Evolutionary conservation across 2,888 invertebrate species (phyloP).

Genomic region (Heliconius ismenius): DNA sequence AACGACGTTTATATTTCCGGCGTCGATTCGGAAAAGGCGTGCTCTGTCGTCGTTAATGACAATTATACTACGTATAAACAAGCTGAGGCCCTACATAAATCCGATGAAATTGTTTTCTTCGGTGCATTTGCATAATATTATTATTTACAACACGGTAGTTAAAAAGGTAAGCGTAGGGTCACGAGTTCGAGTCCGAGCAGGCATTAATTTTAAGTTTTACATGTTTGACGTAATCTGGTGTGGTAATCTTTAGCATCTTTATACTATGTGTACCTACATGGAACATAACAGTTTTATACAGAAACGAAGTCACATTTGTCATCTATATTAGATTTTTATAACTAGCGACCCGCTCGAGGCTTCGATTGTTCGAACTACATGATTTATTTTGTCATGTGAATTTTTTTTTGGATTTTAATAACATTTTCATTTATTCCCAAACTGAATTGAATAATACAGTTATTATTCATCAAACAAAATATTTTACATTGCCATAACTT

Average conservation of each 20-base stretch:
- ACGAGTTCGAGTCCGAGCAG: slow-evolving; percentile 15
- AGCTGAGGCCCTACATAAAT: slow-evolving; percentile 42
- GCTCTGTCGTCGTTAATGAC: slow-evolving; percentile 42
- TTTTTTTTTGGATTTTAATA: too few species aligned
- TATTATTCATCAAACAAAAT: too few species aligned
- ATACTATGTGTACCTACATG: neutral
- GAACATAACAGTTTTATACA: neutral
- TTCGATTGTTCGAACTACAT: too few species aligned
- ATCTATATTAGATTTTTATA: neutral
- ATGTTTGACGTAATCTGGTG: slow-evolving; percentile 2
- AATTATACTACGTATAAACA: slow-evolving; percentile 36
- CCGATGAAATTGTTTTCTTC: slow-evolving; percentile 40
- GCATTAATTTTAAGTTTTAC: slow-evolving; percentile 19
- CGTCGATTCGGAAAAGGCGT: slow-evolving; percentile 55
- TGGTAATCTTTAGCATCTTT: neutral
- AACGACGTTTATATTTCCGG: slow-evolving; percentile 52
- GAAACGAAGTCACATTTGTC: neutral
- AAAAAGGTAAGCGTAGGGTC: slow-evolving; percentile 11
- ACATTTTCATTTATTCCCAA: too few species aligned
- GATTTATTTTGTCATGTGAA: too few species aligned
- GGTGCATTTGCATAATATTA: slow-evolving; percentile 43
- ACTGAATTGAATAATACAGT: too few species aligned
- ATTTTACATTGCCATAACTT: neutral
- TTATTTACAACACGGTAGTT: slow-evolving; percentile 19
- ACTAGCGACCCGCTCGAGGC: too few species aligned